Evolutionary conservation across 2,888 invertebrate species (phyloP).

Genomic region (Incurvaria masculella): DNA sequence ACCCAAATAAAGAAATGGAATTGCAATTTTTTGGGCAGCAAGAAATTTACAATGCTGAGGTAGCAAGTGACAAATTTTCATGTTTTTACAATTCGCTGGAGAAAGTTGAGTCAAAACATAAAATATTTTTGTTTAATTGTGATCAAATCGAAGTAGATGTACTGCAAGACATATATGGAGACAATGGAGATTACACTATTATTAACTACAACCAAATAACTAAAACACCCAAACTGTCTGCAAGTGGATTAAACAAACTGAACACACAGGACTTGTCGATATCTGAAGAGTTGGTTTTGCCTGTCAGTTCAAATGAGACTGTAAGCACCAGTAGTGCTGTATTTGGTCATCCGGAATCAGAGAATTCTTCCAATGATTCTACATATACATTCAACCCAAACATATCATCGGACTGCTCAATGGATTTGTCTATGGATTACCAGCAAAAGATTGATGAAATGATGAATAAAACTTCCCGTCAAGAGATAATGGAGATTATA

Average conservation of each 20-base stretch:
- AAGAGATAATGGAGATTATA: constrained; percentile 52
- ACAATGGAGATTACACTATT: constrained; percentile 32
- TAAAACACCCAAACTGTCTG: neutral
- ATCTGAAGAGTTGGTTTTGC: neutral
- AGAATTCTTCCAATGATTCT: neutral
- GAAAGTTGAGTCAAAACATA: constrained; percentile 20
- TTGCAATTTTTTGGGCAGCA: constrained; percentile 37
- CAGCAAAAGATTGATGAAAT: constrained; percentile 44
- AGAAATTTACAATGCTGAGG: constrained; percentile 36
- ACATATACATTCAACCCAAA: constrained; percentile 32
- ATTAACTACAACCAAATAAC: constrained; percentile 30
- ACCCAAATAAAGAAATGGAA: constrained; percentile 5
- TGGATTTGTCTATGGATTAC: constrained; percentile 43
- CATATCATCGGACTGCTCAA: constrained; percentile 44
- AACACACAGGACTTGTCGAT: neutral
- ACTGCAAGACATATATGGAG: constrained; percentile 30
- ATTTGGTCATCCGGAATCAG: no score
- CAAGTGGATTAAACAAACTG: neutral
- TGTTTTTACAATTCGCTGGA: constrained; percentile 29
- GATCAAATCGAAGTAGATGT: constrained; percentile 38
- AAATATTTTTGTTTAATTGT: constrained; percentile 40
- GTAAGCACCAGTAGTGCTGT: neutral
- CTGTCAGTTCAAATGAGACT: neutral
- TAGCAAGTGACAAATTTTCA: constrained; percentile 30
- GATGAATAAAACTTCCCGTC: constrained; percentile 42